A percentile compares a stretch with the other conserved stretches of the same genome.
phyloP scores from a whole-genome alignment of 2,888 invertebrate species.

The Bruchidius siliquastri region DNA sequence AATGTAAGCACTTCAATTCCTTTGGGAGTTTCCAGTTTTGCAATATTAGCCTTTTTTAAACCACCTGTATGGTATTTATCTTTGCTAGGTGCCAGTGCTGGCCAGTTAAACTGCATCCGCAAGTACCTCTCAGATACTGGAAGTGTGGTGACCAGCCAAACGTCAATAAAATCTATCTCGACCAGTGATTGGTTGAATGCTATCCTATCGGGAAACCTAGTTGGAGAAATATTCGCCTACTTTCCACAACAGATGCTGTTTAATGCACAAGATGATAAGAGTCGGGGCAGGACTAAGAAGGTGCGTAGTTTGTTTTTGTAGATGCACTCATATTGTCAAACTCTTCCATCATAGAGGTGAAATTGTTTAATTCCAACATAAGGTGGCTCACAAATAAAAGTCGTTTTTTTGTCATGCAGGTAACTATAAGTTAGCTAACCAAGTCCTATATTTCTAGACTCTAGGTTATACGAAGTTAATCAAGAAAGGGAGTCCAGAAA shows the following conservation, averaged over 20 bases:
- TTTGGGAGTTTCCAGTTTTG: too few species aligned
- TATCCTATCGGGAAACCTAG: conserved; percentile 49
- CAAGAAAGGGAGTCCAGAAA: background rate
- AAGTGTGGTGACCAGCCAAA: conserved; percentile 40
- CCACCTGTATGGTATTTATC: too few species aligned
- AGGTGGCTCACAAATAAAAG: too few species aligned
- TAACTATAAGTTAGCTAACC: too few species aligned
- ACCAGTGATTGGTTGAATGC: conserved; percentile 52
- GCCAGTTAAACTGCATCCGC: background rate
- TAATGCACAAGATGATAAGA: conserved; percentile 36
- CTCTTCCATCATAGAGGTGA: too few species aligned
- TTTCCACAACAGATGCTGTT: conserved; percentile 47
- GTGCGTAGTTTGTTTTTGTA: too few species aligned
- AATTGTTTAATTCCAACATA: too few species aligned
- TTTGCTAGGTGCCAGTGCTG: conserved; percentile 8
- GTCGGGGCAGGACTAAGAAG: background rate
- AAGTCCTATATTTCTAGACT: conserved; percentile 35
- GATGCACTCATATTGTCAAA: too few species aligned
- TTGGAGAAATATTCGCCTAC: conserved; percentile 50
- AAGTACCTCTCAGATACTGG: conserved; percentile 27
- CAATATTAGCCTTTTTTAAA: too few species aligned
- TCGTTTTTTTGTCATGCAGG: too few species aligned
- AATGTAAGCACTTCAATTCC: too few species aligned
- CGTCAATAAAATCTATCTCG: conserved; percentile 42
- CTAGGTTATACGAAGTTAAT: conserved; percentile 45